Conservation (phyloP, 2,888 invertebrate species). For the Agrochola lychnidis region DNA sequence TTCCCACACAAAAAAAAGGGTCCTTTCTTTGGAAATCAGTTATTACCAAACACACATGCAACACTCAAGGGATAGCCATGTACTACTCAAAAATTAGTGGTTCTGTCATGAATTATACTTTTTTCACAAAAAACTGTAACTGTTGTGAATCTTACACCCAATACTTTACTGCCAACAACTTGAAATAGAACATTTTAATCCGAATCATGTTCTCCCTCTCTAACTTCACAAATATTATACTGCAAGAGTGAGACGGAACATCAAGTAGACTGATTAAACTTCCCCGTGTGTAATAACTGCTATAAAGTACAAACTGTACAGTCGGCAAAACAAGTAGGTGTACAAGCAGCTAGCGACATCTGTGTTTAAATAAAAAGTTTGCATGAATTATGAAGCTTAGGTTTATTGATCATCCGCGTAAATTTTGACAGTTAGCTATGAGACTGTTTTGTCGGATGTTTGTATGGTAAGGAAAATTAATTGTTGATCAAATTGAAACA, state of each 20-base stretch:
- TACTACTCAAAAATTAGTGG: neutral
- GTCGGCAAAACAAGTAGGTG: constrained; percentile 10
- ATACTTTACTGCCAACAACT: constrained; percentile 8
- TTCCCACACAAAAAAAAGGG: no score
- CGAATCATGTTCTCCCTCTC: neutral
- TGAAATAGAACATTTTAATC: constrained; percentile 22
- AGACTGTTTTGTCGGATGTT: no score
- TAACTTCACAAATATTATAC: neutral
- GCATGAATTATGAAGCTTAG: neutral
- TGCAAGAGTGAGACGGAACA: constrained; percentile 20
- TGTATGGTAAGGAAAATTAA: no score
- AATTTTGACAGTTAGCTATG: neutral
- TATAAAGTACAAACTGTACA: constrained; percentile 34
- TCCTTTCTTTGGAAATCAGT: neutral
- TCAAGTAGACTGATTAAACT: constrained; percentile 29
- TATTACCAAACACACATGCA: neutral
- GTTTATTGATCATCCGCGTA: neutral
- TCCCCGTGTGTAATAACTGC: constrained; percentile 39
- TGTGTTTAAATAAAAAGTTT: neutral
- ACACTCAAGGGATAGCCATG: neutral
- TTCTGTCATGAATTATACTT: neutral
- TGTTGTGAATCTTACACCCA: neutral
- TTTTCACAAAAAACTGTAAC: neutral
- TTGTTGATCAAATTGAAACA: no score
- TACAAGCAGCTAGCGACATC: constrained; percentile 17